Conservation (phyloP, 2,888 invertebrate genomes). For the Ariolimax columbianus region DNA sequence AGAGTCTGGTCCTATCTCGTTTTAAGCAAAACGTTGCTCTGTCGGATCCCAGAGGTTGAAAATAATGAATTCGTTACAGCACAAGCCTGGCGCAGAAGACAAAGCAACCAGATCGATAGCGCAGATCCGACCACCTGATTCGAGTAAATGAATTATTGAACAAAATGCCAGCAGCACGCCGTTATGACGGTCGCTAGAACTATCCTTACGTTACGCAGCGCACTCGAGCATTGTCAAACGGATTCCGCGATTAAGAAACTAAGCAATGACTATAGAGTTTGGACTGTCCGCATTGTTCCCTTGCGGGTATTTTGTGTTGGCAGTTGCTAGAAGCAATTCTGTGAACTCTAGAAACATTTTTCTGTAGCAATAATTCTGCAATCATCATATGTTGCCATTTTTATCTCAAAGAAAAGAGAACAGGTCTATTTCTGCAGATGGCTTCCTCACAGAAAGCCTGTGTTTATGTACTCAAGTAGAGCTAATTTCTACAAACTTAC, state of each 20-base stretch:
- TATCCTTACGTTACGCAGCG: neutral
- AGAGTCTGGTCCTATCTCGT: neutral
- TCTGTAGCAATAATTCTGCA: neutral
- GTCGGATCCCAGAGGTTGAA: neutral
- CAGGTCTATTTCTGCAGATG: no score
- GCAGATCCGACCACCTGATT: slow-evolving; percentile 25
- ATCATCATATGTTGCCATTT: no score
- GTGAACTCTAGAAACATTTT: neutral
- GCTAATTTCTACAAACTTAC: no score
- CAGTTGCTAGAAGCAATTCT: neutral
- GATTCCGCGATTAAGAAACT: neutral
- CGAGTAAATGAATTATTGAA: slow-evolving; percentile 34
- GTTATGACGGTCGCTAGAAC: slow-evolving; percentile 11
- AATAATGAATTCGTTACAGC: slow-evolving; percentile 20
- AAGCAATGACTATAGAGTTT: neutral
- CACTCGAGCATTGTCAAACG: neutral
- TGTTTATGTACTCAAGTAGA: no score
- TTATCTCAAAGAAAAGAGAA: no score
- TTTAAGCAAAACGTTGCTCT: neutral
- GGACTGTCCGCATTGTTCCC: neutral
- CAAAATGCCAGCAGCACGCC: slow-evolving; percentile 23
- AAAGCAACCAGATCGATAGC: slow-evolving; percentile 24
- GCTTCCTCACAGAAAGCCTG: no score
- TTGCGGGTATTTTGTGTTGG: neutral
- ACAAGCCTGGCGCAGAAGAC: slow-evolving; percentile 11